These are phyloP conservation scores for Pleuronectes platessa DNA, from an alignment of 2,113 vertebrate genomes.

Conservation along the genomic window DNA sequence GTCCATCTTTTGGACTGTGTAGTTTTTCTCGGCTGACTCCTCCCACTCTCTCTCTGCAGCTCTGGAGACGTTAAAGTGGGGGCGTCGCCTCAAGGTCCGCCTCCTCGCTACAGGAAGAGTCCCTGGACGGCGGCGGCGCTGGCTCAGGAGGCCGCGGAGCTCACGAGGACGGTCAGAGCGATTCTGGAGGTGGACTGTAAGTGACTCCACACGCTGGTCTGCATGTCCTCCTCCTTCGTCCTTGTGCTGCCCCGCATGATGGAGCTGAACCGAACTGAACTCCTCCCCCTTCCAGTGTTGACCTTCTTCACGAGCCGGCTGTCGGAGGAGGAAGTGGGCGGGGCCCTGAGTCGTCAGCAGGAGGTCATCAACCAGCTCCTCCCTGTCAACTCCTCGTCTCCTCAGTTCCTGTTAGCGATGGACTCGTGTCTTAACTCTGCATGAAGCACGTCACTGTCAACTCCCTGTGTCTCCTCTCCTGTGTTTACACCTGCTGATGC, in stretches of 20 bases:
- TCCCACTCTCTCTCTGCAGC: conserved; percentile 49
- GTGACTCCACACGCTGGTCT: conserved; percentile 71
- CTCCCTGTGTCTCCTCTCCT: too few species aligned
- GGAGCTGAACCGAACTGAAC: conserved; percentile 17
- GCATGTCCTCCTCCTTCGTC: conserved; percentile 39
- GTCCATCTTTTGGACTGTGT: too few species aligned
- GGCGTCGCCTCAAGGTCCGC: conserved; percentile 65
- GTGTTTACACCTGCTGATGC: too few species aligned
- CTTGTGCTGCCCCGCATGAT: not conserved
- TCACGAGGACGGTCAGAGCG: conserved; percentile 85
- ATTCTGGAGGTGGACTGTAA: conserved; percentile 90
- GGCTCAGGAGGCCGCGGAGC: conserved; percentile 88
- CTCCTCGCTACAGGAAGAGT: conserved; percentile 76
- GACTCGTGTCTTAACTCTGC: conserved; percentile 48
- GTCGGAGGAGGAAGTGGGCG: conserved; percentile 3
- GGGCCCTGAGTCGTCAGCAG: not conserved
- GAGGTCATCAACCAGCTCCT: conserved; percentile 1
- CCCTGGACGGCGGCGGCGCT: conserved; percentile 79
- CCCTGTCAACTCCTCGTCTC: conserved; percentile 24
- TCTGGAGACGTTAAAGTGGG: conserved; percentile 73
- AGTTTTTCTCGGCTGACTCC: not conserved
- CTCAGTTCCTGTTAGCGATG: conserved; percentile 20
- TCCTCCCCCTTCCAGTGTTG: conserved; percentile 68
- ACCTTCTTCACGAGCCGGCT: conserved; percentile 64
- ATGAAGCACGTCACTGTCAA: conserved; percentile 16